Evolutionary conservation across 1,140 invertebrate genomes (phyloP), one percentile per base, ranked within the genome.

Genomic region (Drosophila asahinai): DNA sequence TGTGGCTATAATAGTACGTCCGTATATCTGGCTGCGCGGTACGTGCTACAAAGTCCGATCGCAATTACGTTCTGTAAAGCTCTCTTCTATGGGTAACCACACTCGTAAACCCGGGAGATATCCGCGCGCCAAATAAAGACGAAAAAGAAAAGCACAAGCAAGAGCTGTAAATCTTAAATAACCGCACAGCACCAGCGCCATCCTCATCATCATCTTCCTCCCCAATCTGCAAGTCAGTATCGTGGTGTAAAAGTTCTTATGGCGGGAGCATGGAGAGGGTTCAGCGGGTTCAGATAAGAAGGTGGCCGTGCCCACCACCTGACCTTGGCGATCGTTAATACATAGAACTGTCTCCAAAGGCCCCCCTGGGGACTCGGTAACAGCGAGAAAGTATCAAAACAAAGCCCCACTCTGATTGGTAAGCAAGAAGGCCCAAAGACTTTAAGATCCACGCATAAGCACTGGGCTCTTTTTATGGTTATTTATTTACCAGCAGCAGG

Each of bases 21-120:
- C 70, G 66, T 30, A 40, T 72, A 33, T 51, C 70, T 59, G 15
- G 8, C 19, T 17, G 25, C 17, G 22, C 49, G 36, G 45, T 73
- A 74, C 71, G 71, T 74, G 71, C 66, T 73, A 19, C 70, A 74
- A 80, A 70, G 77, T 57, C 57, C 77, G 62, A 80, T 80, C 66
- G 58, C 81, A 79, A 61, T 36, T 64, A 33, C 22, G 68, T 61
- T 83, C 64, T 77, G 81, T 84, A 71, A 81, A 59, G 64, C 38
- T 42, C 17, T 48, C 30, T 60, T 48, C 30, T 60, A 30, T 43
- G 45, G 30, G 30, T 19, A 60, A 47, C 17, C 27, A 33, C 11
- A 45, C 36, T 59, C 55, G 48, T 61, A 61, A 71, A 72, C 65
- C 45, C 48, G 42, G 27, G 58, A 47, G 64, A 63, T 66, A 66